Conservation (phyloP, 2,113 vertebrate genomes). For the Tautogolabrus adspersus region DNA sequence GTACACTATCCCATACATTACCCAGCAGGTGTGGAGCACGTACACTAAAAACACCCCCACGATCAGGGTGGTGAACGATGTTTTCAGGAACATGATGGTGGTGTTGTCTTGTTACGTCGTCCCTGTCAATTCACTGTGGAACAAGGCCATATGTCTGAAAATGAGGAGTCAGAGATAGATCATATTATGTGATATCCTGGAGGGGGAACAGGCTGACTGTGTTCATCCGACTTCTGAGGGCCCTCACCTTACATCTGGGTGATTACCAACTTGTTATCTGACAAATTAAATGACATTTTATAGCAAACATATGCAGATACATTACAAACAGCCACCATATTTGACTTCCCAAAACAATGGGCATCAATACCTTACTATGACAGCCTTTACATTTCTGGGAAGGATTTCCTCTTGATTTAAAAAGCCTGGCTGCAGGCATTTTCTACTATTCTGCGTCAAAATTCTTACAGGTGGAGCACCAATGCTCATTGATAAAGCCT, state of each 20-base stretch:
- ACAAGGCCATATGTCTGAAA: slow-evolving; percentile 67
- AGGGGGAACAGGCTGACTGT: not conserved
- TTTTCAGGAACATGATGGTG: slow-evolving; percentile 83
- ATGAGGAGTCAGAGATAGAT: not conserved
- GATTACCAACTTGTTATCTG: not conserved
- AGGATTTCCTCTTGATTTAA: not conserved
- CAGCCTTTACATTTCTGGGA: too few relatives aligned
- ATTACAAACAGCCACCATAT: not conserved
- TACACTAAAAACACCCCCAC: slow-evolving; percentile 95
- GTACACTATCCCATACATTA: slow-evolving; percentile 97
- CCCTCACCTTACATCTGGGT: not conserved
- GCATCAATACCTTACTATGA: not conserved
- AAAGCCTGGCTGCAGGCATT: too few relatives aligned
- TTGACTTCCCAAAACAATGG: not conserved
- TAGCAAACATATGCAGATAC: not conserved
- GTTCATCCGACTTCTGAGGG: not conserved
- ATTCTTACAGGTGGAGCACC: not conserved
- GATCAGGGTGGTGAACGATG: slow-evolving; percentile 92
- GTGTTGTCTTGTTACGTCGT: slow-evolving; percentile 1
- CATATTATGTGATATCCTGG: not conserved
- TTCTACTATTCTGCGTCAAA: too few relatives aligned
- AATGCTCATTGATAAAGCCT: not conserved
- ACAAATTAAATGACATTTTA: not conserved
- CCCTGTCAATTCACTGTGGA: slow-evolving; percentile 42
- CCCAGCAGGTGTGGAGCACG: slow-evolving; percentile 97